Conservation (phyloP, 2,797 vertebrate species). For the Smutsia temminckii region DNA sequence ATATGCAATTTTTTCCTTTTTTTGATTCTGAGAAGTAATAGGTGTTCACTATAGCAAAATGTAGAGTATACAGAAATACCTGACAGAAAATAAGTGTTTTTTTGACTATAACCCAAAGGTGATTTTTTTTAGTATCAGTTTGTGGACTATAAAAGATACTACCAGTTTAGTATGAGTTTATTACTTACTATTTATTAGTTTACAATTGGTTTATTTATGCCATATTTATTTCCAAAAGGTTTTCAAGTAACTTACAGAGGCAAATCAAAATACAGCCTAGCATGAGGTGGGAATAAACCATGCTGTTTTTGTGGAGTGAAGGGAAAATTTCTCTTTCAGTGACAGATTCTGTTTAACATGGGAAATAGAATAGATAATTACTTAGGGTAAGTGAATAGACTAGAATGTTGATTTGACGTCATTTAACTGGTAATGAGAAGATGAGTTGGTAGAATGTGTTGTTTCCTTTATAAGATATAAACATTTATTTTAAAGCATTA, state of each 20-base stretch:
- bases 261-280: background rate
- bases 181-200: background rate
- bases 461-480: constrained; percentile 66
- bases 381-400: background rate
- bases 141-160: background rate
- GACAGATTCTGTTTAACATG: background rate
- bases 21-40: background rate
- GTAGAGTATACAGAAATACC: background rate
- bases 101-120: background rate
- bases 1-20: background rate
- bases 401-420: background rate
- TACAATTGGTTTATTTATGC: background rate
- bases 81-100: background rate
- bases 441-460: constrained; percentile 60
- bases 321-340: background rate
- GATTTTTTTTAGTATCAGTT: constrained; percentile 15
- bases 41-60: constrained; percentile 23
- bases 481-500: constrained; percentile 71
- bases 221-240: background rate
- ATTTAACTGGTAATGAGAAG: constrained; percentile 34
- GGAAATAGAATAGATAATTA: background rate
- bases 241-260: background rate
- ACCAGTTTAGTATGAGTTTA: background rate
- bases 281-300: background rate
- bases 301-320: background rate